These are phyloP conservation scores for Cartodere bifasciata DNA, from an alignment of 2,888 invertebrate genomes.

Conservation along the genomic window DNA sequence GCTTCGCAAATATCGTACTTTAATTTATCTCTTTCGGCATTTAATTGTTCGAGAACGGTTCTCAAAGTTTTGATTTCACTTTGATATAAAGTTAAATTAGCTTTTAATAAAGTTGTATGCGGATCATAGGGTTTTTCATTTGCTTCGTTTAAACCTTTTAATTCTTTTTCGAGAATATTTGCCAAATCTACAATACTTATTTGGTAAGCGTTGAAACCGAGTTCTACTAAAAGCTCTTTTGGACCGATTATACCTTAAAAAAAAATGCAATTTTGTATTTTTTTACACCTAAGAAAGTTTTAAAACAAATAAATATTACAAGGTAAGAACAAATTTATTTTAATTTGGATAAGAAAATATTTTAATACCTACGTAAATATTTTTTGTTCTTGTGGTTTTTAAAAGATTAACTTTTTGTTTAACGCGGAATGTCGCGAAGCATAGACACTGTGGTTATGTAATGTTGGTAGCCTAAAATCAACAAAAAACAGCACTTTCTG, in stretches of 20 bases:
- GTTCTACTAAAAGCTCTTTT: constrained; percentile 48
- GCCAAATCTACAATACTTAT: constrained; percentile 50
- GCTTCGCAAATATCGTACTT: constrained; percentile 68
- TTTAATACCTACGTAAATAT: too few species aligned
- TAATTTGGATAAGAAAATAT: too few species aligned
- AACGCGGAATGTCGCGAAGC: too few species aligned
- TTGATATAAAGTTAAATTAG: constrained; percentile 53
- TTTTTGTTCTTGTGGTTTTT: too few species aligned
- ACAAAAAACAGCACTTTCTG: too few species aligned
- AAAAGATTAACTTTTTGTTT: too few species aligned
- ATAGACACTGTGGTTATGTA: too few species aligned
- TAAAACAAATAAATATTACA: too few species aligned
- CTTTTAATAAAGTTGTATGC: constrained; percentile 43
- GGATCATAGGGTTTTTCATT: constrained; percentile 24
- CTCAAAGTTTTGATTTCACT: constrained; percentile 50
- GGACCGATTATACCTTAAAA: constrained; percentile 55
- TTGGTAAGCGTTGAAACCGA: constrained; percentile 48
- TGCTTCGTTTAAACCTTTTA: constrained; percentile 21
- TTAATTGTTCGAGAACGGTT: constrained; percentile 49
- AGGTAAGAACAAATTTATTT: too few species aligned
- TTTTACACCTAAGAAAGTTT: too few species aligned
- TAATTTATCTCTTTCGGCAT: constrained; percentile 69
- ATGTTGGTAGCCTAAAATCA: too few species aligned
- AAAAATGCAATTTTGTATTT: too few species aligned
- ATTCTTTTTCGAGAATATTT: constrained; percentile 56